These are phyloP conservation scores for Parnassius smintheus DNA, from an alignment of 2,888 invertebrate species.

Conservation along the genomic window DNA sequence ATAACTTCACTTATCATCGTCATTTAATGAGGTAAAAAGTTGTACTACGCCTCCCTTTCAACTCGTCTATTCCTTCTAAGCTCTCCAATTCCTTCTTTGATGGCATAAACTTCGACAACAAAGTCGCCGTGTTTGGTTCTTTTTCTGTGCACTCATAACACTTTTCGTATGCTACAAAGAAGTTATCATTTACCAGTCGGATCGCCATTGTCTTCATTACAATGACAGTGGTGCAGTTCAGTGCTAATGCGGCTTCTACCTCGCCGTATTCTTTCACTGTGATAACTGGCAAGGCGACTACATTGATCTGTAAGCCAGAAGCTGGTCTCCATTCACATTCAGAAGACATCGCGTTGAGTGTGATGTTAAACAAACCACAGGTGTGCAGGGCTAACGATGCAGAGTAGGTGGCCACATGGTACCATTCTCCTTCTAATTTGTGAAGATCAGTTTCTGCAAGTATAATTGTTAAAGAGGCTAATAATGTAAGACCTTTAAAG, in stretches of 20 bases:
- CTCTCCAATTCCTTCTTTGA: conserved; percentile 10
- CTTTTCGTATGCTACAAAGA: conserved; percentile 17
- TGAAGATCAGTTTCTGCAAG: conserved; percentile 1
- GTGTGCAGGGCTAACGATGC: conserved; percentile 10
- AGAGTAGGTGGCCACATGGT: conserved; percentile 14
- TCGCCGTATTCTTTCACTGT: conserved; percentile 13
- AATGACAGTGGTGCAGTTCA: conserved; percentile 10
- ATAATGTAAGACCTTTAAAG: background rate
- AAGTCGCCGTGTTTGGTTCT: conserved; percentile 24
- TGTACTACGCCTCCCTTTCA: conserved; percentile 10
- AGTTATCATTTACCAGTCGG: conserved; percentile 18
- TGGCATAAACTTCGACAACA: conserved; percentile 19
- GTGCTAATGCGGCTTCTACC: conserved; percentile 8
- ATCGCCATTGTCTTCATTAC: conserved; percentile 19
- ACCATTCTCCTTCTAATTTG: conserved; percentile 23
- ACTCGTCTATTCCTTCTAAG: conserved; percentile 13
- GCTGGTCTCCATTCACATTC: conserved; percentile 15
- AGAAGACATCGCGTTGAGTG: conserved; percentile 14
- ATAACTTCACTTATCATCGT: background rate
- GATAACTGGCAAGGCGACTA: conserved; percentile 15
- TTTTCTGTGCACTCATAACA: conserved; percentile 19
- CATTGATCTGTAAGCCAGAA: conserved; percentile 11
- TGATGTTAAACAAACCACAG: conserved; percentile 16
- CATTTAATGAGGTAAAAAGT: conserved; percentile 14
- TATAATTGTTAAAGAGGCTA: background rate